A percentile compares a stretch with the other conserved stretches of the same genome.
These are phyloP conservation scores for Lasius fuliginosus DNA, from an alignment of 2,888 invertebrate species.

Conservation along the genomic window DNA sequence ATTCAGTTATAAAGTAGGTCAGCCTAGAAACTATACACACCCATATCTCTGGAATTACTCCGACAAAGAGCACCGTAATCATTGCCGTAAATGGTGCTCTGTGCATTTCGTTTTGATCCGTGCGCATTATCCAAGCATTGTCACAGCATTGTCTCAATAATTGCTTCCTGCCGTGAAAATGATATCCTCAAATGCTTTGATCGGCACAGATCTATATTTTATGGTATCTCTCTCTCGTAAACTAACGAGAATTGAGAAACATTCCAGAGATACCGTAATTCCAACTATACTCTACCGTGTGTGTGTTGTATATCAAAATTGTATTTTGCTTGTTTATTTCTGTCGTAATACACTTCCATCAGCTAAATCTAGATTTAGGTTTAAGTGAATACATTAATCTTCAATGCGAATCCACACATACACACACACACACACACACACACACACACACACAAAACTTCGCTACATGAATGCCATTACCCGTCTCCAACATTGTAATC, in stretches of 20 bases:
- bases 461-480: constrained; percentile 27
- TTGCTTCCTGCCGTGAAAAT: constrained; percentile 1
- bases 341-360: neutral
- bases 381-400: neutral
- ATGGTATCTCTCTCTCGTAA: constrained; percentile 13
- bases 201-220: neutral
- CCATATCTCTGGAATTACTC: constrained; percentile 13
- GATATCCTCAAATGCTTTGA: neutral
- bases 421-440: no score
- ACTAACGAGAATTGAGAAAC: neutral
- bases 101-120: neutral
- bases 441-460: neutral
- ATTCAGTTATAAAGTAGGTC: constrained; percentile 4
- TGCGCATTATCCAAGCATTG: neutral
- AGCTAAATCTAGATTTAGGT: neutral
- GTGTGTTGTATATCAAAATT: neutral
- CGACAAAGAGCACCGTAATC: neutral
- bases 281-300: neutral
- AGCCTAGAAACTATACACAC: neutral
- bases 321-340: constrained; percentile 33
- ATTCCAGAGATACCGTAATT: neutral
- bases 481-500: neutral
- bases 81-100: neutral
- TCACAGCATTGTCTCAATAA: neutral
- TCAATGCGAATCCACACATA: neutral